These are phyloP conservation scores for Bungarus multicinctus DNA, from an alignment of 2,113 vertebrate species.

Conservation along the genomic window DNA sequence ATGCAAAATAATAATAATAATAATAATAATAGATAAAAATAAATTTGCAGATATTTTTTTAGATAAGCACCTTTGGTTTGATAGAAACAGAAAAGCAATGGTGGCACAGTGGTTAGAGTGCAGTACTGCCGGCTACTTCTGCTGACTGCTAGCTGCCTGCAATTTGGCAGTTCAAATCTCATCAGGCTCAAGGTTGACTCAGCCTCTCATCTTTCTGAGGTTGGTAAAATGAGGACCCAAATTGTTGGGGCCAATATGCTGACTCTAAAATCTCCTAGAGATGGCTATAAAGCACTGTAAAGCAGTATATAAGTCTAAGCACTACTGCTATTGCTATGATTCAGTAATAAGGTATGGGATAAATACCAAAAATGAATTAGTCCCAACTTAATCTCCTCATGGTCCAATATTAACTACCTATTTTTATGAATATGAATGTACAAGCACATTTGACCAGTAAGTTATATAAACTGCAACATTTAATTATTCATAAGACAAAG, in stretches of 20 bases:
- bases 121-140: no score
- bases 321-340: not conserved
- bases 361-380: not conserved
- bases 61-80: not conserved
- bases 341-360: not conserved
- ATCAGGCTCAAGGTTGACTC: no score
- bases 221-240: no score
- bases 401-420: not conserved
- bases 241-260: no score
- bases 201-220: no score
- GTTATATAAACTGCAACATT: not conserved
- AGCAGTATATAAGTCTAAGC: no score
- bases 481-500: not conserved
- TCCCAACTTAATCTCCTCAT: not conserved
- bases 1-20: no score
- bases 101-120: no score
- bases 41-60: not conserved
- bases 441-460: not conserved
- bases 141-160: no score
- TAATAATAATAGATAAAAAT: not conserved
- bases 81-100: not conserved
- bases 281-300: no score
- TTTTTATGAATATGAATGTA: not conserved
- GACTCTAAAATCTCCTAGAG: no score
- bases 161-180: no score